Evolutionary conservation across 92 coral and sea anemone species (phyloP).

Genomic region (Plumapathes pennacea): DNA sequence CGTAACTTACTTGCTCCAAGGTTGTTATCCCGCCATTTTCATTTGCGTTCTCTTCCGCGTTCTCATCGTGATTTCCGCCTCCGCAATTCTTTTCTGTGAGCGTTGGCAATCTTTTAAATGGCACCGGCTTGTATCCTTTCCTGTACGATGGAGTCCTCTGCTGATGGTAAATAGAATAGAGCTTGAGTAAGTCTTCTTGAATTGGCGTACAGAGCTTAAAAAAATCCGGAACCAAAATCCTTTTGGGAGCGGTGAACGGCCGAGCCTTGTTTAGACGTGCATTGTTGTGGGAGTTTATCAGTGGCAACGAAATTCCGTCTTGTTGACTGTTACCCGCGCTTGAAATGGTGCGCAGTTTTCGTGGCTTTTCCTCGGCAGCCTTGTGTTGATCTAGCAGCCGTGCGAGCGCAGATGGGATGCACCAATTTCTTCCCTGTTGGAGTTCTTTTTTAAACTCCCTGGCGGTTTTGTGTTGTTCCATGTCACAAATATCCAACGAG

Average conservation of each 20-base stretch:
- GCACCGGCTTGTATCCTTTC: slow-evolving; percentile 52
- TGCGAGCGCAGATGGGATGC: slow-evolving; percentile 18
- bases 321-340: slow-evolving; percentile 9
- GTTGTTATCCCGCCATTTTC: slow-evolving; percentile 12
- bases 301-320: slow-evolving; percentile 3
- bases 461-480: slow-evolving; percentile 56
- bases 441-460: slow-evolving; percentile 54
- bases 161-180: slow-evolving; percentile 61
- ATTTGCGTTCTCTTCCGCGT: slow-evolving; percentile 17
- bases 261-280: not conserved
- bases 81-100: not conserved
- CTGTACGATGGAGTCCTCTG: slow-evolving; percentile 71
- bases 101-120: not conserved
- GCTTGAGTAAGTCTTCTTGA: slow-evolving; percentile 41
- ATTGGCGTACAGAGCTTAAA: slow-evolving; percentile 50
- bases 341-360: slow-evolving; percentile 1
- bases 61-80: not conserved
- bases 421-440: slow-evolving; percentile 9
- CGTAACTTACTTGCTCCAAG: slow-evolving; percentile 60
- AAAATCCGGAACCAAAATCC: slow-evolving; percentile 23
- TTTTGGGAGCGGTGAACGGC: slow-evolving; percentile 52
- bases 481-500: slow-evolving; percentile 56
- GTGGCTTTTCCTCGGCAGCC: slow-evolving; percentile 2
- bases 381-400: slow-evolving; percentile 1
- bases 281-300: not conserved